Evolutionary conservation across 1,140 invertebrate genomes (phyloP).

Genomic region (Drosophila parabipectinata): DNA sequence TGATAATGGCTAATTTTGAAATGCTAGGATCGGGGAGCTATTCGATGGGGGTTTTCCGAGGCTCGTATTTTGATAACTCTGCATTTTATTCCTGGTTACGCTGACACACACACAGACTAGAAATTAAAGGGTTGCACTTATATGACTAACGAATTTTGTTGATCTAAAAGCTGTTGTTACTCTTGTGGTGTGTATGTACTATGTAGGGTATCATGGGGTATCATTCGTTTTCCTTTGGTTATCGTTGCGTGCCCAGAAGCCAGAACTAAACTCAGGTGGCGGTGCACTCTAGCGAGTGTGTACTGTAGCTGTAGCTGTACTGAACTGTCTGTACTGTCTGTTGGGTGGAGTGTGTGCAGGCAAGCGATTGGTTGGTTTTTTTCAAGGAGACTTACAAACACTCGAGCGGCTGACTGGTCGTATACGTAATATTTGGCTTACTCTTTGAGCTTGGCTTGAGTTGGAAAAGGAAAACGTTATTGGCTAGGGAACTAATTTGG

Average conservation of each 20-base stretch:
- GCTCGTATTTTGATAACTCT: constrained; percentile 64
- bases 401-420: constrained; percentile 63
- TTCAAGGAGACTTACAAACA: constrained; percentile 64
- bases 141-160: constrained; percentile 39
- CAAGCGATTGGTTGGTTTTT: constrained; percentile 55
- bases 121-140: constrained; percentile 49
- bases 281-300: constrained; percentile 65
- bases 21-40: constrained; percentile 5
- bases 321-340: constrained; percentile 21
- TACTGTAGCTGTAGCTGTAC: constrained; percentile 46
- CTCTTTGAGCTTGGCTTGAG: constrained; percentile 66
- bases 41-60: constrained; percentile 16
- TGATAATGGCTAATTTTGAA: constrained; percentile 32
- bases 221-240: constrained; percentile 37
- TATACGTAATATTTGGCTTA: constrained; percentile 79
- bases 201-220: constrained; percentile 6
- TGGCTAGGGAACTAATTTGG: constrained; percentile 47
- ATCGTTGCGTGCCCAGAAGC: constrained; percentile 62
- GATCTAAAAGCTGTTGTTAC: constrained; percentile 48
- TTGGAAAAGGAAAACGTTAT: constrained; percentile 43
- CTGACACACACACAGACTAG: constrained; percentile 41
- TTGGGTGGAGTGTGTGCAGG: constrained; percentile 60
- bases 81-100: constrained; percentile 42
- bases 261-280: constrained; percentile 62
- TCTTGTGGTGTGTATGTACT: constrained; percentile 31